Evolutionary conservation across 2,888 invertebrate species (phyloP).

Genomic region (Apotomis turbidana): DNA sequence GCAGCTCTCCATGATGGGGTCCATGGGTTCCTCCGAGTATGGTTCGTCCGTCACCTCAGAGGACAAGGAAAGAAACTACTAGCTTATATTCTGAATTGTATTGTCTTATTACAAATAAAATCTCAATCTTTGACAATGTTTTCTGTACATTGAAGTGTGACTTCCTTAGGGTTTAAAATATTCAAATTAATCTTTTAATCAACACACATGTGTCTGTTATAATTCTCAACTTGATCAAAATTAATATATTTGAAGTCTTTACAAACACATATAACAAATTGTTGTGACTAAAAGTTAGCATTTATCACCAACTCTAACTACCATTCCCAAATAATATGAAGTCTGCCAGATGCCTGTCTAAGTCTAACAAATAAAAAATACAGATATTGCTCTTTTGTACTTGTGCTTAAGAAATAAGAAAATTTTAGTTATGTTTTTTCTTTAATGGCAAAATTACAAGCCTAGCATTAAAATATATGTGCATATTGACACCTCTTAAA

Average conservation of each 20-base stretch:
- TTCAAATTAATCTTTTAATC: not conserved
- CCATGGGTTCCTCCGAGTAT: slow-evolving; percentile 53
- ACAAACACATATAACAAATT: too few relatives aligned
- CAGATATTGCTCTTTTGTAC: slow-evolving; percentile 39
- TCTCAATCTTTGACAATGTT: slow-evolving; percentile 30
- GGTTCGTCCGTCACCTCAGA: slow-evolving; percentile 45
- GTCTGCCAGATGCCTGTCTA: not conserved
- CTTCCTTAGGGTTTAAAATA: slow-evolving; percentile 2
- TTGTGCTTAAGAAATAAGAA: slow-evolving; percentile 39
- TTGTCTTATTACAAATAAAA: slow-evolving; percentile 42
- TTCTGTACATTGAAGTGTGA: slow-evolving; percentile 29
- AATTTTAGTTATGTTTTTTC: slow-evolving; percentile 4
- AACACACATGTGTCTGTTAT: too few relatives aligned
- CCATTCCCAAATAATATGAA: not conserved
- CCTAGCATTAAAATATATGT: slow-evolving; percentile 34
- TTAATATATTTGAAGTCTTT: too few relatives aligned
- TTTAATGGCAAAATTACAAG: slow-evolving; percentile 36
- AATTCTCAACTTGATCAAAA: too few relatives aligned
- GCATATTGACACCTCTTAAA: slow-evolving; percentile 33
- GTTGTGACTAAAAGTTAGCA: not conserved
- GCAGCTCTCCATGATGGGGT: slow-evolving; percentile 53
- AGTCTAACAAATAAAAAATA: slow-evolving; percentile 22
- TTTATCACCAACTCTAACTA: not conserved
- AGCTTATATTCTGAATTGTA: slow-evolving; percentile 16
- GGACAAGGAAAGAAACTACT: slow-evolving; percentile 44